A percentile compares a stretch with the other conserved stretches of the same genome.
phyloP scores from a whole-genome alignment of 2,888 invertebrate genomes.

The Erannis defoliaria region DNA sequence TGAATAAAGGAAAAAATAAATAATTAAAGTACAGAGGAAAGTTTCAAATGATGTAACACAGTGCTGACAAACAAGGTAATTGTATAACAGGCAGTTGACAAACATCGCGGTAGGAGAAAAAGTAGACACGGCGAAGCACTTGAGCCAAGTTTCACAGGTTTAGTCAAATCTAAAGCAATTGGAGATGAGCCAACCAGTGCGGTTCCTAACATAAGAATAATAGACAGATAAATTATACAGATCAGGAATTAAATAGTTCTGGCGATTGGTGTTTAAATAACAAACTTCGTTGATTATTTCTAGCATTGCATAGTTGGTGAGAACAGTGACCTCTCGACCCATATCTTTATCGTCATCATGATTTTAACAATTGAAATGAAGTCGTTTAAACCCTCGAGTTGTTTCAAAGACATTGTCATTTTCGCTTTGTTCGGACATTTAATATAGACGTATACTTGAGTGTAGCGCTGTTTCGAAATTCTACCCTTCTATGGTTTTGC shows the following conservation, averaged over 20 bases:
- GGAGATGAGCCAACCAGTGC: conserved; percentile 61
- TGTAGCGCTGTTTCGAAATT: no score
- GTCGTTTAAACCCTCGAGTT: no score
- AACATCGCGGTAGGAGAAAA: conserved; percentile 37
- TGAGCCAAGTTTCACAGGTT: conserved; percentile 48
- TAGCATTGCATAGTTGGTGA: background rate
- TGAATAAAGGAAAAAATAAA: no score
- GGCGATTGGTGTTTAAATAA: conserved; percentile 11
- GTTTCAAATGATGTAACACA: background rate
- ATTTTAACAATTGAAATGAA: no score
- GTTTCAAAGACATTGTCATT: no score
- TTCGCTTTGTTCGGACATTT: no score
- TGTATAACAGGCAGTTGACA: conserved; percentile 16
- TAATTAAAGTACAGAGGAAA: background rate
- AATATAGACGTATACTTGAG: no score
- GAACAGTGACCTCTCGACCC: background rate
- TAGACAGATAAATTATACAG: conserved; percentile 49
- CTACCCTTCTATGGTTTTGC: no score
- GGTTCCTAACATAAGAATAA: conserved; percentile 58
- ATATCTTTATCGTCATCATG: no score
- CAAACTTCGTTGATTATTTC: background rate
- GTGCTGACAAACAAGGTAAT: conserved; percentile 8
- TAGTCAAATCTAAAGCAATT: conserved; percentile 61
- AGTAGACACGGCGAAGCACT: conserved; percentile 27
- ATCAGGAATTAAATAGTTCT: no score